Evolutionary conservation across 2,797 vertebrate genomes (phyloP).

Genomic region (Pangasius sanitwongsei): DNA sequence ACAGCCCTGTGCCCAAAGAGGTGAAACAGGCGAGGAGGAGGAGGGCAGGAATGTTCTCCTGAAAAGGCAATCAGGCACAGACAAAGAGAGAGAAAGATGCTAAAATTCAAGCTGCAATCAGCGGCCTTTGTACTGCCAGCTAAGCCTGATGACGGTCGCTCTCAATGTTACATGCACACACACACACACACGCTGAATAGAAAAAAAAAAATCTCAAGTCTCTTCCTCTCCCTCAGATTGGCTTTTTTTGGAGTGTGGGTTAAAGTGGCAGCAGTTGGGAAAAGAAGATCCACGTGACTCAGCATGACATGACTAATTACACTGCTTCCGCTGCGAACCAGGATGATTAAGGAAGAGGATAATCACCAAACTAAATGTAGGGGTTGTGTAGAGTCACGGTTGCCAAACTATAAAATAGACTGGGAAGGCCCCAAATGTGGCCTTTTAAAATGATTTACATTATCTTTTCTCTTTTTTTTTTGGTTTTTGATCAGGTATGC

Average conservation of each 20-base stretch:
- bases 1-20: background rate
- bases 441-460: slow-evolving; percentile 4
- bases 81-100: slow-evolving; percentile 31
- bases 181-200: slow-evolving; percentile 12
- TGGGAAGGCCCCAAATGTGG: slow-evolving; percentile 6
- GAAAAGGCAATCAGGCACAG: slow-evolving; percentile 41
- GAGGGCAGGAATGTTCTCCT: slow-evolving; percentile 10
- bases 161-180: slow-evolving; percentile 5
- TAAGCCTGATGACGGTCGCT: slow-evolving; percentile 33
- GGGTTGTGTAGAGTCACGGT: slow-evolving; percentile 10
- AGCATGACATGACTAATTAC: slow-evolving; percentile 30
- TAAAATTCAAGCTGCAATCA: slow-evolving; percentile 42
- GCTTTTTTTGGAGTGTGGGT: slow-evolving; percentile 21
- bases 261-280: slow-evolving; percentile 32
- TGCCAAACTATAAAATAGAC: background rate
- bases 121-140: slow-evolving; percentile 41
- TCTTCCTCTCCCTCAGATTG: slow-evolving; percentile 16
- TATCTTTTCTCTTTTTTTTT: background rate
- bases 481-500: background rate
- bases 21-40: slow-evolving; percentile 8
- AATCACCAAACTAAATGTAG: slow-evolving; percentile 17
- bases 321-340: slow-evolving; percentile 19
- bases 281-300: slow-evolving; percentile 18
- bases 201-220: background rate
- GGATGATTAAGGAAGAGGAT: slow-evolving; percentile 23